Evolutionary conservation across 2,113 vertebrate genomes (phyloP).

Genomic region (Pholis gunnellus): DNA sequence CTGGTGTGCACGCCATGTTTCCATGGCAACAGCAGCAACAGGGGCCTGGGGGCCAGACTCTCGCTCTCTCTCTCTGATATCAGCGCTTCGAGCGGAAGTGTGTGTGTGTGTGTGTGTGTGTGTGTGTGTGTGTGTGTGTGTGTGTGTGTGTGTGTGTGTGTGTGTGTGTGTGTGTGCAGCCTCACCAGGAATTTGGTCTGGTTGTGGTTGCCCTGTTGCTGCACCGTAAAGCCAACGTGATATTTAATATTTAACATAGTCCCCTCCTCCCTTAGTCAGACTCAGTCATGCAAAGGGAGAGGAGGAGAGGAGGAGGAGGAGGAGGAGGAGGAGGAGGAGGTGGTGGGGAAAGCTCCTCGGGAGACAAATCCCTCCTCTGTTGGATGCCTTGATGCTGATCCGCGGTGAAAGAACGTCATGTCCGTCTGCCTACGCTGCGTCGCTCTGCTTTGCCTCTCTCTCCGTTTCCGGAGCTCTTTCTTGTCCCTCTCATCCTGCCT

Average conservation of each 20-base stretch:
- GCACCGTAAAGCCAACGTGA: conserved; percentile 6
- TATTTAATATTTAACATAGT: conserved; percentile 54
- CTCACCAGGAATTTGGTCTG: conserved; percentile 1
- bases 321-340: conserved; percentile 4
- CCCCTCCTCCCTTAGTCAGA: conserved; percentile 40
- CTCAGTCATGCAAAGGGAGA: conserved; percentile 35
- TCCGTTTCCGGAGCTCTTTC: conserved; percentile 5
- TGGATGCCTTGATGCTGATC: conserved; percentile 70
- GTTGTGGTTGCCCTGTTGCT: conserved; percentile 29
- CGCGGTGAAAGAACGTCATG: conserved; percentile 65
- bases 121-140: no score
- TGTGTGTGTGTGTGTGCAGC: background rate
- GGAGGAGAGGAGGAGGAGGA: conserved; percentile 17
- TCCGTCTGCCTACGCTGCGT: conserved; percentile 62
- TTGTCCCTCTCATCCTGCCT: conserved; percentile 28
- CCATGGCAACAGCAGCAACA: conserved; percentile 73
- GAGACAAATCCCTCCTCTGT: conserved; percentile 68
- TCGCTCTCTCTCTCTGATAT: conserved; percentile 5
- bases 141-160: no score
- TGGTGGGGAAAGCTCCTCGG: conserved; percentile 49
- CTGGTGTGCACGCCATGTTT: conserved; percentile 43
- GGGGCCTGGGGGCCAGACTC: conserved; percentile 24
- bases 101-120: background rate
- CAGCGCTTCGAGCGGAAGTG: conserved; percentile 28
- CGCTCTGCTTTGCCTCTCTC: conserved; percentile 1